These are phyloP conservation scores for Drosophila orosa DNA, from an alignment of 1,140 invertebrate genomes.

Conservation along the genomic window DNA sequence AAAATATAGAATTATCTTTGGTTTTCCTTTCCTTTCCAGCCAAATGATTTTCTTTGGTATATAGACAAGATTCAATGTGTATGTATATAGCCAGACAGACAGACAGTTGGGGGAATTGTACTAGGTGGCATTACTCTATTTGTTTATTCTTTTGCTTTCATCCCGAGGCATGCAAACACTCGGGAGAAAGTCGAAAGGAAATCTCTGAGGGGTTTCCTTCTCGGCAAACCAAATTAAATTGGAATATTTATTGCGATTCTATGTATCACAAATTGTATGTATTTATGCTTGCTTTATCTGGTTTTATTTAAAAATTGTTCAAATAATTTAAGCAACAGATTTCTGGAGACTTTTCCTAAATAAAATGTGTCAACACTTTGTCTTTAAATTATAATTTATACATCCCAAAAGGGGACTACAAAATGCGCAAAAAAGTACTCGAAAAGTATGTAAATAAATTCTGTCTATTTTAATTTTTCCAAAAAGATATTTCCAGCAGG, in stretches of 20 bases:
- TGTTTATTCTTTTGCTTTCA: slow-evolving; percentile 27
- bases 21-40: slow-evolving; percentile 57
- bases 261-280: neutral
- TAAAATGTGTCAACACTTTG: neutral
- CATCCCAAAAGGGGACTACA: slow-evolving; percentile 5
- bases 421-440: neutral
- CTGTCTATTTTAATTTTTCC: neutral
- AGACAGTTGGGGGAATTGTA: slow-evolving; percentile 45
- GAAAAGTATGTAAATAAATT: slow-evolving; percentile 8
- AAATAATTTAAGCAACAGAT: neutral
- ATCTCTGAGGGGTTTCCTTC: slow-evolving; percentile 16
- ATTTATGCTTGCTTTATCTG: neutral
- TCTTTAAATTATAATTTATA: slow-evolving; percentile 1
- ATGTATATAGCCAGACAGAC: slow-evolving; percentile 45
- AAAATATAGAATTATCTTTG: slow-evolving; percentile 26
- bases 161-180: slow-evolving; percentile 2
- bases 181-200: slow-evolving; percentile 14
- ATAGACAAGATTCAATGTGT: slow-evolving; percentile 26
- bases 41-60: slow-evolving; percentile 19
- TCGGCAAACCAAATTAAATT: slow-evolving; percentile 1
- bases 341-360: neutral
- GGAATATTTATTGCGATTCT: slow-evolving; percentile 3
- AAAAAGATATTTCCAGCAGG: neutral
- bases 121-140: slow-evolving; percentile 45
- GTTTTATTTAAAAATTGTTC: neutral